Base-by-base conservation (phyloP, 2,113 vertebrate species). In the Nipponia nippon region DNA sequence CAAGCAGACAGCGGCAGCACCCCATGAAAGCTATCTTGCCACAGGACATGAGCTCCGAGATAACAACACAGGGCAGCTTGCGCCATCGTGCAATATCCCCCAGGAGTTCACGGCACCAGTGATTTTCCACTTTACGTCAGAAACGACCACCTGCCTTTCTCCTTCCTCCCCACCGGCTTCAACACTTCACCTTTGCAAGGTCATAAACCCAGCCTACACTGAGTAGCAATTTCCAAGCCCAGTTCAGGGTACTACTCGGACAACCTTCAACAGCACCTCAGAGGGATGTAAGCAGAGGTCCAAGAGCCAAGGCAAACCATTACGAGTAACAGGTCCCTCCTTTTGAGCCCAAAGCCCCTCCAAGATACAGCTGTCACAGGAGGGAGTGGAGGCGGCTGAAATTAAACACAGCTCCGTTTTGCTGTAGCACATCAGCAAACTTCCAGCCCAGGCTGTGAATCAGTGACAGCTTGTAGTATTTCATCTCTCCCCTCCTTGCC, bases 271-370 rank as follows among this genome's bases (percentile, higher is more conserved):
- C 30, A 78, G 69, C 46, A 32, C 16, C 40, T 66, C 55, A 26
- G 50, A 87, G 21, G 30, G 26, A 44, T 13, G 13, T 11, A 66
- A 90, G 61, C 61, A 79, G 18, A 88, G 76, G 23, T 23, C 53
- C 25, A 34, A 32, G 53, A 44, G 49, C 58, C 36, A n/a, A 71
- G 47, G 34, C 38, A 52, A 89, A 49, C 67, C 53, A 29, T 18
- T 13, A 13, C 0, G 0, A 87, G 49, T 18, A 67, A 46, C 34
- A 18, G 16, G 8, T 38, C 62, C 34, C 21, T 55, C 30, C 49
- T 44, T 71, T 18, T 10, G 52, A 89, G 49, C 71, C 53, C 59
- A 6, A 81, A 73, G 7, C 11, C 50, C 22, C 29, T 30, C 46
- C 8, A 11, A 17, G 40, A 12, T 9, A 29, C 61, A 47, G 66